Conservation (phyloP, 1,140 invertebrate genomes). For the Drosophila pachea region DNA sequence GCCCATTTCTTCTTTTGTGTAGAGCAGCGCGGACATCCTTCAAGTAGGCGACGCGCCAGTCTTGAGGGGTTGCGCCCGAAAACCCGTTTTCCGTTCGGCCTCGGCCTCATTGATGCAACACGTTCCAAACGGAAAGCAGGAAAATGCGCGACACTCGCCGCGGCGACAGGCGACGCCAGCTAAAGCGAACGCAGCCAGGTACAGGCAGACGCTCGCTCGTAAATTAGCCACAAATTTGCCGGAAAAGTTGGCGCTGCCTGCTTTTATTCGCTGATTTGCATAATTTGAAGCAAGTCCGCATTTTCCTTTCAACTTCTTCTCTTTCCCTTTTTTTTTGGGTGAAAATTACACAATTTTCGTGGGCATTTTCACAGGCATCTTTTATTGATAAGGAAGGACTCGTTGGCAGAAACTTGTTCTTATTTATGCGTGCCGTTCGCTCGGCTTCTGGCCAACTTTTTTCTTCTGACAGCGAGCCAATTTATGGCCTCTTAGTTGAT, state of each 20-base stretch:
- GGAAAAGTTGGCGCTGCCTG: slow-evolving; percentile 52
- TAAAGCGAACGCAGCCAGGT: slow-evolving; percentile 4
- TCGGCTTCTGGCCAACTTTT: neutral
- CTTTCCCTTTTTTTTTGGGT: slow-evolving; percentile 45
- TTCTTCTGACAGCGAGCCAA: slow-evolving; percentile 24
- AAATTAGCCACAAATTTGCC: slow-evolving; percentile 77
- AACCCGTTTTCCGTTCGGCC: slow-evolving; percentile 56
- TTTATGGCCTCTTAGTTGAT: slow-evolving; percentile 43
- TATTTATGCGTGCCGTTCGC: neutral
- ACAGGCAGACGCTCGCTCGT: slow-evolving; percentile 39
- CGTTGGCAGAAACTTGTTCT: slow-evolving; percentile 45
- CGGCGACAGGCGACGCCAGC: slow-evolving; percentile 17
- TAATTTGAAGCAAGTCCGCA: slow-evolving; percentile 52
- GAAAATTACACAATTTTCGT: slow-evolving; percentile 62
- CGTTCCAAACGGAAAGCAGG: slow-evolving; percentile 43
- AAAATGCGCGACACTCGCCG: slow-evolving; percentile 32
- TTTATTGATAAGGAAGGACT: slow-evolving; percentile 27
- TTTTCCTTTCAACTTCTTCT: slow-evolving; percentile 7
- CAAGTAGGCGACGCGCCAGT: neutral
- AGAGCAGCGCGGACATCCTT: slow-evolving; percentile 4
- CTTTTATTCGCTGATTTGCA: slow-evolving; percentile 60
- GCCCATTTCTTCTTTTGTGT: slow-evolving; percentile 59
- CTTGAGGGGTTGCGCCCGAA: slow-evolving; percentile 20
- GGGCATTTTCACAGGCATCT: slow-evolving; percentile 42
- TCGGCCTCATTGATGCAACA: slow-evolving; percentile 67